phyloP scores from a whole-genome alignment of 2,113 vertebrate species.

The Parotia lawesii region DNA sequence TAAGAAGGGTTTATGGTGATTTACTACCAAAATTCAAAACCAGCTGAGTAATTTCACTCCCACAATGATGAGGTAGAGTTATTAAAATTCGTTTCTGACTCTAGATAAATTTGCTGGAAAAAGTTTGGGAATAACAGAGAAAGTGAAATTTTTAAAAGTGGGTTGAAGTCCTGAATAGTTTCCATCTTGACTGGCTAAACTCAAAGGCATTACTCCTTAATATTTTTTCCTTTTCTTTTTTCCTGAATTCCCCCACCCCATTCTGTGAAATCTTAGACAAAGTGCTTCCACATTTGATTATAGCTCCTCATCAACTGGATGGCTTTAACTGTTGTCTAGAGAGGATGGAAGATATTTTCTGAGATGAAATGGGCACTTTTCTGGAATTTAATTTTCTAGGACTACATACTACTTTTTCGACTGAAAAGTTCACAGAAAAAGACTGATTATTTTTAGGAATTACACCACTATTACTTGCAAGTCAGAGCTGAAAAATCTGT shows the following conservation, averaged over 20 bases:
- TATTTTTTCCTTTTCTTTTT: neutral
- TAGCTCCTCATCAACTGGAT: neutral
- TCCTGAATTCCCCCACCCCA: neutral
- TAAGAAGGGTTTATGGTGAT: neutral
- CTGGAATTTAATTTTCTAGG: neutral
- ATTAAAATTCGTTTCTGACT: neutral
- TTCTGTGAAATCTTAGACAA: neutral
- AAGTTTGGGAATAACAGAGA: neutral
- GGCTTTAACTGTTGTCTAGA: neutral
- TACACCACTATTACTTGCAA: neutral
- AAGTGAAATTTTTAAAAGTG: neutral
- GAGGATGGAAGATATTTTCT: neutral
- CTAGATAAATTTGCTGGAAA: neutral
- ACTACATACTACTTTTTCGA: neutral
- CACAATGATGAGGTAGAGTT: neutral
- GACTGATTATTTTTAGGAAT: neutral
- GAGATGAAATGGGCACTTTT: neutral
- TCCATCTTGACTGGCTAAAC: neutral
- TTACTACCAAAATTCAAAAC: neutral
- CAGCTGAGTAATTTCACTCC: neutral
- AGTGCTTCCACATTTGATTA: neutral
- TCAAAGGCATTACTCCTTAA: neutral
- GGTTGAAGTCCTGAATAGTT: neutral
- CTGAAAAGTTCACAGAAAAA: neutral
- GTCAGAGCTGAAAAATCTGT: neutral